phyloP scores from a whole-genome alignment of 1,140 invertebrate genomes.

The Drosophila varians region DNA sequence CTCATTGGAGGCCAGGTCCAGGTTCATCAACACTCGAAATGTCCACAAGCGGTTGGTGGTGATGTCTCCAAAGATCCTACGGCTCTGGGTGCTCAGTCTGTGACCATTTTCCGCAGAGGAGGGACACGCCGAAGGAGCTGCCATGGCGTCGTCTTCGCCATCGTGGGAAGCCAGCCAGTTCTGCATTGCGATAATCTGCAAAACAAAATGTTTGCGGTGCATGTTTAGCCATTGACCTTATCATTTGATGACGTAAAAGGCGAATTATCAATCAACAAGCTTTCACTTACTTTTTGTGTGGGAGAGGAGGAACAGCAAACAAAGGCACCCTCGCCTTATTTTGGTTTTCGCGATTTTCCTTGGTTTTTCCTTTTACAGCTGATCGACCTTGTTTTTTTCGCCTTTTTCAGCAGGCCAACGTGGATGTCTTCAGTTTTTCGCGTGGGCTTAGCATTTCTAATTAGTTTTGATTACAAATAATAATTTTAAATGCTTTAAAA shows the following conservation, averaged over 20 bases:
- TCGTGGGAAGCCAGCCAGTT: conserved; percentile 61
- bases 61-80: conserved; percentile 52
- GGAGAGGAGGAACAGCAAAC: background rate
- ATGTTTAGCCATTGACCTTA: conserved; percentile 1
- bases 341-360: background rate
- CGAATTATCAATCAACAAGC: background rate
- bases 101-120: conserved; percentile 11
- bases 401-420: background rate
- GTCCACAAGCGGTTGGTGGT: conserved; percentile 84
- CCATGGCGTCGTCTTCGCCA: conserved; percentile 41
- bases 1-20: conserved; percentile 75
- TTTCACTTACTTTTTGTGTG: background rate
- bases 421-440: background rate
- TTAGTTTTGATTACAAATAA: background rate
- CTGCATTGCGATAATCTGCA: conserved; percentile 38
- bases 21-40: conserved; percentile 73
- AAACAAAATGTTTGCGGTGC: background rate
- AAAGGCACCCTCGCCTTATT: background rate
- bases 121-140: conserved; percentile 24
- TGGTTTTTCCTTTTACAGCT: background rate
- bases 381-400: no score
- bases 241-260: conserved; percentile 4
- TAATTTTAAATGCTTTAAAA: background rate
- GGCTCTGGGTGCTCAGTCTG: background rate
- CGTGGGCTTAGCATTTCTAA: background rate